phyloP scores from a whole-genome alignment of 2,888 invertebrate species.

The Podabrus alpinus region DNA sequence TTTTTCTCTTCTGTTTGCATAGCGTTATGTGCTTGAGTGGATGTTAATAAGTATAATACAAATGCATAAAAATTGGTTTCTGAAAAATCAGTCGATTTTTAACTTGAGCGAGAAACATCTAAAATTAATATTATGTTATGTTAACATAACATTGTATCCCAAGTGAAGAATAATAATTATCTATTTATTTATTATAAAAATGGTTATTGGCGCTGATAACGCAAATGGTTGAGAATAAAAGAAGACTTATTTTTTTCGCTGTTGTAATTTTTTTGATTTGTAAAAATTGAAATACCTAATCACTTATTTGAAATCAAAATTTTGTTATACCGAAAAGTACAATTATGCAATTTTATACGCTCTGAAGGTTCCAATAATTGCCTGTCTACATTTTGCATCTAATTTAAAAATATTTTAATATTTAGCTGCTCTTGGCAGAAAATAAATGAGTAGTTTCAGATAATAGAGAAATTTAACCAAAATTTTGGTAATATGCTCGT shows the following conservation, averaged over 20 bases:
- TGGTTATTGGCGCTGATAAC: not conserved
- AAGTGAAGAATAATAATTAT: not conserved
- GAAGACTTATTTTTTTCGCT: not conserved
- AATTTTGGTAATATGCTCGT: not conserved
- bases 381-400: not conserved
- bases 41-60: too few relatives aligned
- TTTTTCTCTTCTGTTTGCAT: too few relatives aligned
- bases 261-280: not conserved
- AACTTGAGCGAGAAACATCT: too few relatives aligned
- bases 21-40: too few relatives aligned
- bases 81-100: too few relatives aligned
- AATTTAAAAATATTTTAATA: not conserved
- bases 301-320: not conserved
- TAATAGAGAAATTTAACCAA: not conserved
- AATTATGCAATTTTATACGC: slow-evolving; percentile 6
- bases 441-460: not conserved
- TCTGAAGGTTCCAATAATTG: slow-evolving; percentile 11
- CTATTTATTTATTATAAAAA: not conserved
- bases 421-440: slow-evolving; percentile 1
- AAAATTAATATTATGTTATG: too few relatives aligned
- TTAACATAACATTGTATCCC: not conserved
- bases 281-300: not conserved
- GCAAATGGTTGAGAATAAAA: not conserved
- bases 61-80: too few relatives aligned
- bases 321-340: slow-evolving; percentile 7